These are phyloP conservation scores for Nephotettix cincticeps DNA, from an alignment of 1,140 invertebrate species.

Conservation along the genomic window DNA sequence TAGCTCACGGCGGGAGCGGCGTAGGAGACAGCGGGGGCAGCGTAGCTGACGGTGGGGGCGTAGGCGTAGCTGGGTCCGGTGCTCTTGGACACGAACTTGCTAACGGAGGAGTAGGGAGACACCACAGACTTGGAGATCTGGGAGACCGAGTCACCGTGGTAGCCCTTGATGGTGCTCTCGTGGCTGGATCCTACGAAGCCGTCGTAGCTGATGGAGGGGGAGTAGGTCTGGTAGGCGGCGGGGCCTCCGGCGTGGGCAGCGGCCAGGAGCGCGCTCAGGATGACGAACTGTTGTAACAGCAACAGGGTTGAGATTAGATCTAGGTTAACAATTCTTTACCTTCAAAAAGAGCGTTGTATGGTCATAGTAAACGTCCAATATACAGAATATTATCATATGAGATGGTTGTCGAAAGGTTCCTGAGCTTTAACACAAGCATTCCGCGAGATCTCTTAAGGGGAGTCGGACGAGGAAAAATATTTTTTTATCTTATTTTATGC, in stretches of 20 bases:
- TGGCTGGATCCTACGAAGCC: slow-evolving; percentile 52
- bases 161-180: slow-evolving; percentile 57
- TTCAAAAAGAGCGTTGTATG: too few relatives aligned
- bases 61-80: slow-evolving; percentile 50
- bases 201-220: slow-evolving; percentile 48
- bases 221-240: slow-evolving; percentile 52
- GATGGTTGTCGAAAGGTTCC: too few relatives aligned
- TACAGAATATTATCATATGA: too few relatives aligned
- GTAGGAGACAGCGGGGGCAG: slow-evolving; percentile 37
- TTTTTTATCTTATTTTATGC: too few relatives aligned
- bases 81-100: slow-evolving; percentile 52
- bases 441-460: too few relatives aligned
- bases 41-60: slow-evolving; percentile 32
- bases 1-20: slow-evolving; percentile 22
- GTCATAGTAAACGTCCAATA: too few relatives aligned
- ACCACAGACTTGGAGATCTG: slow-evolving; percentile 54
- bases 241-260: slow-evolving; percentile 49
- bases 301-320: too few relatives aligned
- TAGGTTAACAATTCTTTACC: too few relatives aligned
- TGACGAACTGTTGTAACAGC: slow-evolving; percentile 42
- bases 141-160: slow-evolving; percentile 52
- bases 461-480: too few relatives aligned
- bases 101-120: slow-evolving; percentile 53
- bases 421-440: too few relatives aligned
- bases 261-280: slow-evolving; percentile 44